phyloP scores from a whole-genome alignment of 2,888 invertebrate species.

The Pristionchus maxplancki region DNA sequence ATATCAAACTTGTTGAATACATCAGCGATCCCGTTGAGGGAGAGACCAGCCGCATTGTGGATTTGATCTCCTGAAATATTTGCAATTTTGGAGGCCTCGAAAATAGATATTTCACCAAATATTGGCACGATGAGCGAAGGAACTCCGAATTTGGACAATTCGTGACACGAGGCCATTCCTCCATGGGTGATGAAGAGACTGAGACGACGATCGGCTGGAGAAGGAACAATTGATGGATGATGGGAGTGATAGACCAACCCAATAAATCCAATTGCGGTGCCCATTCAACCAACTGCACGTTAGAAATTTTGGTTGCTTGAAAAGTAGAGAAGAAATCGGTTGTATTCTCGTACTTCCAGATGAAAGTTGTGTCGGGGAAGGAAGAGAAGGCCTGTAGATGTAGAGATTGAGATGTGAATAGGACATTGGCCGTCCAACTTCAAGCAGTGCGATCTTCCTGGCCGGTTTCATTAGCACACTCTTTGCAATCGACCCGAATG shows the following conservation, averaged over 20 bases:
- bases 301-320: not conserved
- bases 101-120: constrained; percentile 9
- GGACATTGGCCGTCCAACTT: not conserved
- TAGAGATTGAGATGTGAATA: not conserved
- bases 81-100: too few species aligned
- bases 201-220: constrained; percentile 16
- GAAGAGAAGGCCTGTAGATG: constrained; percentile 19
- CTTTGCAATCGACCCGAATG: constrained; percentile 23
- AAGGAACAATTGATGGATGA: not conserved
- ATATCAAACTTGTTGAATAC: constrained; percentile 25
- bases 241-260: too few species aligned
- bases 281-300: constrained; percentile 18
- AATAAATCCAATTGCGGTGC: not conserved
- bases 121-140: constrained; percentile 9
- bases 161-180: constrained; percentile 46
- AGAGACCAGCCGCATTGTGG: not conserved
- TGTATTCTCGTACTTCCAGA: constrained; percentile 39
- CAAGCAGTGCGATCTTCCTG: not conserved
- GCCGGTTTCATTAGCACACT: constrained; percentile 38
- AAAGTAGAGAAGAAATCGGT: constrained; percentile 2
- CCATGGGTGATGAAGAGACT: constrained; percentile 41
- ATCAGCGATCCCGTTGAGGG: not conserved
- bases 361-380: constrained; percentile 37
- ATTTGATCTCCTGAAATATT: not conserved
- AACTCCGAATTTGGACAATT: not conserved